A percentile compares a stretch with the other conserved stretches of the same genome.
Evolutionary conservation across 2,797 vertebrate species (phyloP).

Genomic region (Okamejei kenojei): DNA sequence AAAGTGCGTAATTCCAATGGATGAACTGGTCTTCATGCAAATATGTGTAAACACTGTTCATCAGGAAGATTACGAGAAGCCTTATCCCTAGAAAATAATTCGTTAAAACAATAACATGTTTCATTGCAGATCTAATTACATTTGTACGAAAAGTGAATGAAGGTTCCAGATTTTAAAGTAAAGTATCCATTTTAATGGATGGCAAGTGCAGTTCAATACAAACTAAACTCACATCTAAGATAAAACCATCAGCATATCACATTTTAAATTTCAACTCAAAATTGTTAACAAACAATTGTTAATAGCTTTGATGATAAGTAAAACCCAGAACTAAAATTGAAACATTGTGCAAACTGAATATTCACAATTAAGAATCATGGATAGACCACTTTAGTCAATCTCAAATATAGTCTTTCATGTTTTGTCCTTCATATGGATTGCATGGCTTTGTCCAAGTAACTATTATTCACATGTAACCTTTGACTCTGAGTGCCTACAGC

Average conservation of each 20-base stretch:
- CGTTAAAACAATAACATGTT: background rate
- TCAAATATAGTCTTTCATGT: background rate
- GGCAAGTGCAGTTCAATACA: background rate
- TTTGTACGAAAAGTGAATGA: background rate
- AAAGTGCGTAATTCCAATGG: background rate
- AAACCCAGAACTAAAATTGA: background rate
- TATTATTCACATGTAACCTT: background rate
- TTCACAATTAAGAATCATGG: background rate
- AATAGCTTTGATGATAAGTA: background rate
- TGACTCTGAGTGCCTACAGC: background rate
- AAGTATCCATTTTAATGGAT: background rate
- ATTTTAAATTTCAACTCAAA: background rate
- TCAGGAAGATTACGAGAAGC: background rate
- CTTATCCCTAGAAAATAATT: background rate
- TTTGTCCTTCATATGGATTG: background rate
- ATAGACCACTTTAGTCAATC: background rate
- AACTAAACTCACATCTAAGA: background rate
- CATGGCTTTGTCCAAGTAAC: background rate
- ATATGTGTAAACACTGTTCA: background rate
- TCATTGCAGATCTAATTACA: background rate
- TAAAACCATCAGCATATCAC: background rate
- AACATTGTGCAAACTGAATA: background rate
- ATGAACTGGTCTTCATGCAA: background rate
- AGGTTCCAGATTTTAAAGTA: background rate
- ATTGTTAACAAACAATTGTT: background rate